Conservation (phyloP, 2,888 invertebrate species). For the Mythimna albipuncta region DNA sequence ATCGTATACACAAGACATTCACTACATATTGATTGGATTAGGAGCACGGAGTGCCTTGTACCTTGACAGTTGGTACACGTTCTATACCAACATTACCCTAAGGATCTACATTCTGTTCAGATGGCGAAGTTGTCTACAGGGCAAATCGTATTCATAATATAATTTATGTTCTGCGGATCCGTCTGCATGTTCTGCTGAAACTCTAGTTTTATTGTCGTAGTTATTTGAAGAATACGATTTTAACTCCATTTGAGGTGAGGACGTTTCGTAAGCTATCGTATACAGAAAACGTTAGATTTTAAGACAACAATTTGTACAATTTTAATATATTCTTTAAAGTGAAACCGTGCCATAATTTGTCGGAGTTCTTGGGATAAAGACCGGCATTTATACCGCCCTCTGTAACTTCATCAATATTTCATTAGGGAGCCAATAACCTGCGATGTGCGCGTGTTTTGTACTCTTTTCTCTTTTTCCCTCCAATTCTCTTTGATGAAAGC, state of each 20-base stretch:
- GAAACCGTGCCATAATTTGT: conserved; percentile 23
- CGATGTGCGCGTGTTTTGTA: conserved; percentile 61
- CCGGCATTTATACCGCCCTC: conserved; percentile 51
- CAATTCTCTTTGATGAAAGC: conserved; percentile 54
- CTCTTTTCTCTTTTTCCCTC: conserved; percentile 39
- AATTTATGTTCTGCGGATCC: not conserved
- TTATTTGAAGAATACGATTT: not conserved
- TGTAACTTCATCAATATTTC: conserved; percentile 81
- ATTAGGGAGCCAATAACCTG: conserved; percentile 77
- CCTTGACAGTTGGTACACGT: not conserved
- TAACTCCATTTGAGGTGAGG: not conserved
- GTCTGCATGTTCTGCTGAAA: not conserved
- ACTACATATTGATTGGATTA: conserved; percentile 23
- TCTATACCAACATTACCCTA: not conserved
- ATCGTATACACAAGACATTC: not conserved
- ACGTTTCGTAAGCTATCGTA: not conserved
- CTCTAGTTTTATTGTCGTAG: not conserved
- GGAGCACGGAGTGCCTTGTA: conserved; percentile 6
- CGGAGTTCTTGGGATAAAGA: conserved; percentile 34
- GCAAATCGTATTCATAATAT: not conserved
- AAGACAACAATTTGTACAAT: not conserved
- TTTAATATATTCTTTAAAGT: conserved; percentile 29
- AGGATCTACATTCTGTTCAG: not conserved
- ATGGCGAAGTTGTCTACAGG: not conserved
- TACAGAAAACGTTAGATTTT: not conserved